Conservation (phyloP, 2,113 vertebrate species). For the Halichoeres trimaculatus region DNA sequence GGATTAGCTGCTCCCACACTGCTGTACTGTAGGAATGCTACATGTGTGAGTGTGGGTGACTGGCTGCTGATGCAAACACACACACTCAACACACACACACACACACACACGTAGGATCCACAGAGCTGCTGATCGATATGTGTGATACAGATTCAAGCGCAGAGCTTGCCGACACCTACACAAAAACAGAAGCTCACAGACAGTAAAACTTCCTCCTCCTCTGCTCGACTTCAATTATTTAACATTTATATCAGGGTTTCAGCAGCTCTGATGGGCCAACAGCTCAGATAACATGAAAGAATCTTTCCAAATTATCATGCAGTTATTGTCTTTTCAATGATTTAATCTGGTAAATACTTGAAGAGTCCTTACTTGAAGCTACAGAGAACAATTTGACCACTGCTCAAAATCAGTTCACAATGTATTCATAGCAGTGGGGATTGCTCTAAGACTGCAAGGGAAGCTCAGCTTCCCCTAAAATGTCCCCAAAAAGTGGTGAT, state of each 20-base stretch:
- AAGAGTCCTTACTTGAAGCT: not conserved
- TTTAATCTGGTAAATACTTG: not conserved
- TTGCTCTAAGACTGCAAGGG: too few relatives aligned
- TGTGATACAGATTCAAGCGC: conserved; percentile 38
- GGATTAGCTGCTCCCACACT: conserved; percentile 59
- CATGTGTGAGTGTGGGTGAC: conserved; percentile 2
- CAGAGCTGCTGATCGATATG: conserved; percentile 44
- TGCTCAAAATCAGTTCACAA: too few relatives aligned
- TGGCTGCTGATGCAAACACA: not conserved
- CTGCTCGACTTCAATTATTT: conserved; percentile 54
- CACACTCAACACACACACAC: not conserved
- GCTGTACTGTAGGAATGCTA: conserved; percentile 10
- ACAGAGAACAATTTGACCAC: not conserved
- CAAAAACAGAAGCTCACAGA: conserved; percentile 37
- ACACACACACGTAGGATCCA: conserved; percentile 2
- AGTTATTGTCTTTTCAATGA: not conserved
- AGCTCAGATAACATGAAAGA: not conserved
- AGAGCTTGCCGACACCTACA: conserved; percentile 59
- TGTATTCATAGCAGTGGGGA: too few relatives aligned
- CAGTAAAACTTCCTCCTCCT: conserved; percentile 55
- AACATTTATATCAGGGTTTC: conserved; percentile 44
- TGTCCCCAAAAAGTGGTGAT: too few relatives aligned
- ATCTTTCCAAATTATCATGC: not conserved
- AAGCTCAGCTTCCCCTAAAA: too few relatives aligned
- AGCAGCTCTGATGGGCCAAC: not conserved